Conservation (phyloP, 2,888 invertebrate species). For the Antheraea assamensis region DNA sequence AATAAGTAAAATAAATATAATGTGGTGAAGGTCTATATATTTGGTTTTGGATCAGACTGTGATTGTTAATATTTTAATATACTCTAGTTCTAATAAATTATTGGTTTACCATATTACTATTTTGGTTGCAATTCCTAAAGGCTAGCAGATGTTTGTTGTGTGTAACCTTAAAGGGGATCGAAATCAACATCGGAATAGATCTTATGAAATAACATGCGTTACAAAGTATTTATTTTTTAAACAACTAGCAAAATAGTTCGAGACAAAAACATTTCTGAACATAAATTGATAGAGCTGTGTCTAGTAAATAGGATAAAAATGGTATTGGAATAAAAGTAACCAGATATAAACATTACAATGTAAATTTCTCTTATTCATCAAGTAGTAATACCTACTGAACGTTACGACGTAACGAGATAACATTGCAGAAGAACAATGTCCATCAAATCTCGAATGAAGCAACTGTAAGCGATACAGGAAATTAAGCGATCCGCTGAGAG, state of each 20-base stretch:
- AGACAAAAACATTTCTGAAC: neutral
- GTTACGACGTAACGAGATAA: constrained; percentile 1
- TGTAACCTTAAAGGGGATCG: neutral
- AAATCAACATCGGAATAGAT: neutral
- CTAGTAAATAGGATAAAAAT: neutral
- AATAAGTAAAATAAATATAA: too few relatives aligned
- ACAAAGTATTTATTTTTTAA: neutral
- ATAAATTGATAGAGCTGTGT: neutral
- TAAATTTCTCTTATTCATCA: neutral
- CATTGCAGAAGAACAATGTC: constrained; percentile 11
- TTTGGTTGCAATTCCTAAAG: neutral
- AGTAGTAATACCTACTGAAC: neutral
- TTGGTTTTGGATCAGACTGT: too few relatives aligned
- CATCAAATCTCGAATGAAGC: constrained; percentile 12
- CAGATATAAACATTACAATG: neutral
- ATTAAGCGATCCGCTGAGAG: constrained; percentile 20
- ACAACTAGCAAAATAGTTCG: neutral
- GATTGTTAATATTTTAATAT: too few relatives aligned
- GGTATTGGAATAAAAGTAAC: neutral
- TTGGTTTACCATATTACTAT: neutral
- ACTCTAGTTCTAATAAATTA: neutral
- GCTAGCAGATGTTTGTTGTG: neutral
- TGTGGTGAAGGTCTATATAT: too few relatives aligned
- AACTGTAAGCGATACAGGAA: constrained; percentile 19
- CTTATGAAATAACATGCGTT: neutral